Evolutionary conservation across 2,888 invertebrate genomes (phyloP).

Genomic region (Caenorhabditis plicata): DNA sequence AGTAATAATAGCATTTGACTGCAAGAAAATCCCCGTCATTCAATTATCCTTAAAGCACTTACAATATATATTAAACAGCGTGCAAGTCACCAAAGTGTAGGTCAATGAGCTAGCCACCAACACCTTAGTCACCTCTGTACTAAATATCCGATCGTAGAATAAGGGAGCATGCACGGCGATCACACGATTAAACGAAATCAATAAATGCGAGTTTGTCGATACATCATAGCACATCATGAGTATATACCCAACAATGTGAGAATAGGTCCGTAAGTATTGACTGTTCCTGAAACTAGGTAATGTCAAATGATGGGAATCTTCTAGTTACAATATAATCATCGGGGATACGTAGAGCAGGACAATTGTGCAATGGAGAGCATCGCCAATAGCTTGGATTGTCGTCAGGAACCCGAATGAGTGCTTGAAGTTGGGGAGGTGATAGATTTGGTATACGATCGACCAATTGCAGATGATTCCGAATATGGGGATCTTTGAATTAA

Average conservation of each 20-base stretch:
- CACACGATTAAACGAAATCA: conserved; percentile 36
- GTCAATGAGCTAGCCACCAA: too few species aligned
- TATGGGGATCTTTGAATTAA: too few species aligned
- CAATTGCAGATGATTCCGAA: too few species aligned
- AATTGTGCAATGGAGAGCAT: conserved; percentile 33
- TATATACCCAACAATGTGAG: conserved; percentile 21
- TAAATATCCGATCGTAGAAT: conserved; percentile 24
- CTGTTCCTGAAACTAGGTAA: conserved; percentile 17
- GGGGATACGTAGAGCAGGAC: conserved; percentile 34
- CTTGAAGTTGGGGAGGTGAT: too few species aligned
- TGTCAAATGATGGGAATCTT: not conserved
- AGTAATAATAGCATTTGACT: conserved; percentile 8
- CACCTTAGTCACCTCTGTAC: too few species aligned
- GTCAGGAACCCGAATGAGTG: conserved; percentile 41
- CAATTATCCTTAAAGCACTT: too few species aligned
- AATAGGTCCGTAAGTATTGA: conserved; percentile 12
- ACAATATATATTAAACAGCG: too few species aligned
- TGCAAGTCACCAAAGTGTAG: too few species aligned
- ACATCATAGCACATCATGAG: conserved; percentile 38
- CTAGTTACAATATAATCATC: conserved; percentile 33
- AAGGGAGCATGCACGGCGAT: conserved; percentile 28
- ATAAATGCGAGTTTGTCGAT: conserved; percentile 35
- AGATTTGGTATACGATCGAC: too few species aligned
- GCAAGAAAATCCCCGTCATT: too few species aligned
- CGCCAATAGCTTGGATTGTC: conserved; percentile 32